Base-by-base conservation (phyloP, 2,888 invertebrate genomes). In the Lepetodrilus schrolli region DNA sequence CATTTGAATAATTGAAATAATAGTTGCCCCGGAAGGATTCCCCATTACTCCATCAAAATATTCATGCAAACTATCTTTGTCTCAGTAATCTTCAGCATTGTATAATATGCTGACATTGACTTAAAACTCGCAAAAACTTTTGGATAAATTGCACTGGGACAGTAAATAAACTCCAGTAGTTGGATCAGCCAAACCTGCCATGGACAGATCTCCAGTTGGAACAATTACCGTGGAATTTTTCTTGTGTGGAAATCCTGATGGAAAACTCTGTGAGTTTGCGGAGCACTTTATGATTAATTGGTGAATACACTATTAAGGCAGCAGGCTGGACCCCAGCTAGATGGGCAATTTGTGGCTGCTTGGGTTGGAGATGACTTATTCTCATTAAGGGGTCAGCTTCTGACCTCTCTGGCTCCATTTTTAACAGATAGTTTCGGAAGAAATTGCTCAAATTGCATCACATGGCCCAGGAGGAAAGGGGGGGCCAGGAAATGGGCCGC, bases 241-340 rank as follows among this genome's bases (percentile, higher is more conserved):
- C 30, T 58, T 26, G 26, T 58, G 58, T 17, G 34, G n/a, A 13
- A 58, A 30, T 58, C 58, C 58, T 58, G 7, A 30, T 10, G 58
- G 58, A 30, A 34, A 34, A 43, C 13, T 10, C 30, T 58, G 26
- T 30, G n/a, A 30, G 58, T 58, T 58, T 17, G 37, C 26, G 37
- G 50, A 50, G 50, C 50, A 50, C 49, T 36, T 50, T 58, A 65
- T 74, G 74, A 74, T 74, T 74, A 50, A 74, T 74, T 71, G 68
- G 65, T 21, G 43, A 37, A 66, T 50, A 74, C 72, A 66, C 66
- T 49, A 37, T 65, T 30, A 48, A 43, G 74, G 74, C 74, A 72
- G 68, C 74, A 74, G 68, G 30, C 21, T 23, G 49, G 51, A 49
- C 66, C 30, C n/a, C 38, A 34, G 34, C 34, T 38, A 36, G 49